Base-by-base conservation (phyloP, 1,140 invertebrate genomes). In the Venustaconcha ellipsiformis region DNA sequence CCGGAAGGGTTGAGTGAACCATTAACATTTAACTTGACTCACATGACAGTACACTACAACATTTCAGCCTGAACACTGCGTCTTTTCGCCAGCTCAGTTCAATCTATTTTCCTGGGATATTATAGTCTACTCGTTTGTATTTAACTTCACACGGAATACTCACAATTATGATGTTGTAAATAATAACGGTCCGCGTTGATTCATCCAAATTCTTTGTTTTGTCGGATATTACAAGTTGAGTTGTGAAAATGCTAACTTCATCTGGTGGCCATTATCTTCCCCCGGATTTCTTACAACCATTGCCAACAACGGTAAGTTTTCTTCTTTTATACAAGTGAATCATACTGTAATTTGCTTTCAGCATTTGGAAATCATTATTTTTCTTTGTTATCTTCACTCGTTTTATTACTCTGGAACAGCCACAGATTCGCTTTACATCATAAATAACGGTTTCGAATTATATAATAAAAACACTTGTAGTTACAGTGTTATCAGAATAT, bases 281-380 rank as follows among this genome's bases (percentile, higher is more conserved):
- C 56, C 88, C 88, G 81, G 88, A 89, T 82, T 89, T 89, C 76
- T 78, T 89, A 17, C 88, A 89, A 56, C 88, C 88, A 48, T 79
- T 89, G 15, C 88, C 88, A 56, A 89, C 88, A 64, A 89, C 88
- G 75, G 88, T 89, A 84, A 85, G 88, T 83, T 57, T 5, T 14
- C 57, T 60, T 64, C 6, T 72, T 69, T 13, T n/a, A 30, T 11
- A 69, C 14, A 57, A 2, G 60, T 20, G 17, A 64, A 37, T 20
- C 18, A 14, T 57, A 20, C 2, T 18, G 15, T 66, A 18, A 48
- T 20, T 66, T 6, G 8, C 20, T n/a, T 62, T 62, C 18, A 63
- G 17, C 57, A 58, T 14, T 70, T 18, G 14, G 12, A 58, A 18
- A 26, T 56, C 20, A 48, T n/a, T 30, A 14, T 67, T 26, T 67